Conservation (phyloP, 2,888 invertebrate genomes). For the Pandemis corylana region DNA sequence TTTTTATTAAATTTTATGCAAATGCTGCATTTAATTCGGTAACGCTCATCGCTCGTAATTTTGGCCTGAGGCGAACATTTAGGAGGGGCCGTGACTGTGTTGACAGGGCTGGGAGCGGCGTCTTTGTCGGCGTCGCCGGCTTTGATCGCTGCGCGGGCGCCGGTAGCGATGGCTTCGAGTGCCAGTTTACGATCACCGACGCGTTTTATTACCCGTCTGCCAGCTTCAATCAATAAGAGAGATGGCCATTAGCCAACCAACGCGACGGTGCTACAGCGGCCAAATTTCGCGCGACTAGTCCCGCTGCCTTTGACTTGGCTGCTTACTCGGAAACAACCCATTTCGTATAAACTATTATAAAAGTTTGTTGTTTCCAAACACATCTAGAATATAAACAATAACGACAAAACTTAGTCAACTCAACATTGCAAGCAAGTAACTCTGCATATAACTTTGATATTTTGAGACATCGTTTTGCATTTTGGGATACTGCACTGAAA, state of each 20-base stretch:
- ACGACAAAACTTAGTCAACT: background rate
- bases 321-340: background rate
- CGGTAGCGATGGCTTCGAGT: constrained; percentile 73
- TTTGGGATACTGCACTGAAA: no score
- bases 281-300: constrained; percentile 56
- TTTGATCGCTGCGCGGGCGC: constrained; percentile 79
- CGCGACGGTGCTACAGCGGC: constrained; percentile 52
- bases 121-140: constrained; percentile 71
- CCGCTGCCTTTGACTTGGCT: background rate
- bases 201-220: constrained; percentile 74
- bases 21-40: constrained; percentile 70
- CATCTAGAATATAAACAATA: background rate
- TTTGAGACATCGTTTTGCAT: no score
- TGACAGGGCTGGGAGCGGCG: constrained; percentile 76
- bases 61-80: constrained; percentile 72
- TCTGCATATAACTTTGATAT: no score
- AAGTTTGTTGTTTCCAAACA: no score
- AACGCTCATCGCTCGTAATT: constrained; percentile 74
- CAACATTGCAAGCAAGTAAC: background rate
- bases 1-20: constrained; percentile 64
- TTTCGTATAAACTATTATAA: background rate
- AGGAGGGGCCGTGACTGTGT: constrained; percentile 76
- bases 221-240: constrained; percentile 70
- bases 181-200: constrained; percentile 79
- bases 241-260: constrained; percentile 61